Evolutionary conservation across 30 jellyfish, hydroid and myxozoan species (phyloP).

Genomic region (Rhopilema esculentum): DNA sequence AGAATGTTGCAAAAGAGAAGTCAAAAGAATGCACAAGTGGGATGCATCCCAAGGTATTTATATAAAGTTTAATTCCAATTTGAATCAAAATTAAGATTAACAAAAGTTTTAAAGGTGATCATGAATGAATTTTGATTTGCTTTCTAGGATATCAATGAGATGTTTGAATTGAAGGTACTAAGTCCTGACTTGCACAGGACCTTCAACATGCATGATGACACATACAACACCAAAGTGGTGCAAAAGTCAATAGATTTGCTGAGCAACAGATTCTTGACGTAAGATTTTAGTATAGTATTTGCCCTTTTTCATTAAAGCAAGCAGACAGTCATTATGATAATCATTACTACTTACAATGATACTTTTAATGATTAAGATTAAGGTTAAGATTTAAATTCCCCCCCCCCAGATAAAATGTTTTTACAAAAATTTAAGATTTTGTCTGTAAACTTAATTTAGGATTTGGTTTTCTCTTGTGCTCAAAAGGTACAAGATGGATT

Average conservation of each 20-base stretch:
- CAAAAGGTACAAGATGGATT: too few species aligned
- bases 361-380: too few species aligned
- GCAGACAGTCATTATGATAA: too few species aligned
- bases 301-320: too few species aligned
- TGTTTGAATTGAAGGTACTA: slow-evolving; percentile 67
- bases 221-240: slow-evolving; percentile 69
- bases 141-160: slow-evolving; percentile 43
- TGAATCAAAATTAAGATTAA: not conserved
- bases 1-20: slow-evolving; percentile 31
- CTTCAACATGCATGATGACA: slow-evolving; percentile 76
- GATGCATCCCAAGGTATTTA: slow-evolving; percentile 42
- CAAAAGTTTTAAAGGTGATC: not conserved
- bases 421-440: too few species aligned
- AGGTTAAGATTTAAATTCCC: too few species aligned
- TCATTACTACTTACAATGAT: too few species aligned
- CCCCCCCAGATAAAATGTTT: too few species aligned
- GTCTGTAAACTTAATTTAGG: too few species aligned
- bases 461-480: too few species aligned
- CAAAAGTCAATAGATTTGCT: slow-evolving; percentile 53
- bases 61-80: not conserved
- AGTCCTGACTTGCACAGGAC: slow-evolving; percentile 73
- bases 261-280: slow-evolving; percentile 31
- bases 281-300: not conserved
- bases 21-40: slow-evolving; percentile 13
- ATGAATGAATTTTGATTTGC: not conserved